Conservation (phyloP, 2,888 invertebrate genomes). For the Drosophila engyochracea region DNA sequence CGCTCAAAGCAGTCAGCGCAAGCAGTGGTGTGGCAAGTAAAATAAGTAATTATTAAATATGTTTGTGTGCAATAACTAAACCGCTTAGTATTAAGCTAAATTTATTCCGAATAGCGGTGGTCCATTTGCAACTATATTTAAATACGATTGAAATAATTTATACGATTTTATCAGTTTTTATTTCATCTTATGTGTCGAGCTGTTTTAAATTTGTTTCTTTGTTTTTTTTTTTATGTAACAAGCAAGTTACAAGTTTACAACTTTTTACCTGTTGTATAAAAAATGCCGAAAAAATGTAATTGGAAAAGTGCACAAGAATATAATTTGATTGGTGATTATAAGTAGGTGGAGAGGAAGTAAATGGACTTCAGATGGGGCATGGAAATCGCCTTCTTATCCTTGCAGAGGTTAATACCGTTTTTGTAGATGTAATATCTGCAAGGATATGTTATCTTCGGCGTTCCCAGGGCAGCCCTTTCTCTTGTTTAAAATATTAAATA, state of each 20-base stretch:
- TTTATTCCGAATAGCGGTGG: not conserved
- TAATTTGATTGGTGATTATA: conserved; percentile 39
- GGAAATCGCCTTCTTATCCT: conserved; percentile 13
- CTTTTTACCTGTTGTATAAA: conserved; percentile 54
- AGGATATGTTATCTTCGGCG: not conserved
- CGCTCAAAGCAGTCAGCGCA: conserved; percentile 28
- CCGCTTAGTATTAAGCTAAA: not conserved
- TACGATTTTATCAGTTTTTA: conserved; percentile 55
- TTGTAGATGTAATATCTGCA: not conserved
- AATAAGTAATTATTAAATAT: not conserved
- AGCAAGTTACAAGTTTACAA: conserved; percentile 51
- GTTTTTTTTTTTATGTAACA: not conserved
- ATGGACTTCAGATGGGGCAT: conserved; percentile 9
- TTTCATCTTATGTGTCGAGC: conserved; percentile 41
- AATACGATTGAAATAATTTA: not conserved
- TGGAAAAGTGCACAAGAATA: conserved; percentile 47
- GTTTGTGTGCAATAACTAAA: not conserved
- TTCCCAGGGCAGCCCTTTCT: not conserved
- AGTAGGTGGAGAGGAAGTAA: conserved; percentile 9
- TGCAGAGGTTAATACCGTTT: not conserved
- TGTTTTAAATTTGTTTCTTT: not conserved
- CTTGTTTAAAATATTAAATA: conserved; percentile 75
- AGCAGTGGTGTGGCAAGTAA: not conserved
- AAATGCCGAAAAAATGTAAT: conserved; percentile 53
- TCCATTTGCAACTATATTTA: not conserved